Percentiles rank a stretch among this genome's conserved stretches.
Conservation (phyloP, 2,797 vertebrate genomes). For the Coendou prehensilis region DNA sequence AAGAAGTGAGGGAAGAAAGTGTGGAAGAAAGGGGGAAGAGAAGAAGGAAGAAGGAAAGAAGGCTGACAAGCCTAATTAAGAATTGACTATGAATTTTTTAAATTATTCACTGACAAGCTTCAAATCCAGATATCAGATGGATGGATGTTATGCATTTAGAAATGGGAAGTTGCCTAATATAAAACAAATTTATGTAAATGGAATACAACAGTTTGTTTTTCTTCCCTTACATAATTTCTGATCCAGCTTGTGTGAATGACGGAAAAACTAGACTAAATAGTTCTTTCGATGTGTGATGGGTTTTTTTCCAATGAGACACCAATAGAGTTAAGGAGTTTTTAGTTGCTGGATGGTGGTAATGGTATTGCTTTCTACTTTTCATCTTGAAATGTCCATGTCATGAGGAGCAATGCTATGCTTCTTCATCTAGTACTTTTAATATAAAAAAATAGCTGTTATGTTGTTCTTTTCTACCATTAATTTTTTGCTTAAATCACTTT, state of each 20-base stretch:
- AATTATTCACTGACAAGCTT: neutral
- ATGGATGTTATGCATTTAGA: neutral
- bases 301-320: neutral
- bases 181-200: neutral
- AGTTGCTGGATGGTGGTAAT: neutral
- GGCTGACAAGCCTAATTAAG: neutral
- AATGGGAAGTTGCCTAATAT: neutral
- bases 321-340: neutral
- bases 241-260: neutral
- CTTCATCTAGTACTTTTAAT: neutral
- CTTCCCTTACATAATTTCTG: neutral
- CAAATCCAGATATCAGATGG: neutral
- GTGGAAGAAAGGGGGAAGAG: neutral
- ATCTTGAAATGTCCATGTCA: neutral
- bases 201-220: neutral
- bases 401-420: neutral
- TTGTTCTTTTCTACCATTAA: neutral
- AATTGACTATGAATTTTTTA: neutral
- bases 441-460: neutral
- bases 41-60: neutral
- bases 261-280: neutral
- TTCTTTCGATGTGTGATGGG: neutral
- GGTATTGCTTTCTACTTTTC: neutral
- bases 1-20: neutral
- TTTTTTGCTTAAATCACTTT: neutral